Evolutionary conservation across 1,140 invertebrate species (phyloP), one percentile per base, ranked within the genome.

Genomic region (Heliconius melpomene): DNA sequence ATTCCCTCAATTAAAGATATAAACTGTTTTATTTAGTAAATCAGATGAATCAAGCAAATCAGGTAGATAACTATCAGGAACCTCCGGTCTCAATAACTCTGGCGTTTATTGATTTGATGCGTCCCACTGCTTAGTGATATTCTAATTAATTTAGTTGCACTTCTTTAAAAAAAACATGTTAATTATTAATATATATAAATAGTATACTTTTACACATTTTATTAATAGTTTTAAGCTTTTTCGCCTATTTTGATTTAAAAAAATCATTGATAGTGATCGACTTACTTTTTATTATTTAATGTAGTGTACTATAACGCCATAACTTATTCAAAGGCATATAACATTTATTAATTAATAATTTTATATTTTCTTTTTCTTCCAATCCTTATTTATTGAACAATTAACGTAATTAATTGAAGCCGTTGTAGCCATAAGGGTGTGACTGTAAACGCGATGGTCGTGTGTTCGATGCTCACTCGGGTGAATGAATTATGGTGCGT

Each of bases 1-100:
- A 60, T 60, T 16, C 40, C 40, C 40, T 60, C 57, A 66, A 23
- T 60, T 60, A 66, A 66, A 5, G 20, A 66, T 8, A 66, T 29
- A 26, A 66, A 66, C 26, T 66, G 23, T 66, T 66, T 18, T 66
- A 66, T 66, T 66, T 26, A 66, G 60, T 23, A 66, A 66, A 66
- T 66, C 2, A 26, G 60, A 66, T 66, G 26, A 16, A 66, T 29
- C 60, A 5, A 66, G 20, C 11, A 66, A 66, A 66, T 66, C 26
- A 29, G 0, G 6, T 16, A 26, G 60, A 66, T 66, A 66, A 16
- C 26, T 66, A 66, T 66, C 23, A 5, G 3, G 26, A 66, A 9
- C 26, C 60, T 60, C 60, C 26, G 60, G 60, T 66, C 16, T 66
- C 29, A 29, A 66, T 66, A 66, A 23, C 60, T 66, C 26, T 60